Percentiles rank a stretch among this genome's conserved stretches.
These are phyloP conservation scores for Congeria kusceri DNA, from an alignment of 2,888 invertebrate species.

Conservation along the genomic window DNA sequence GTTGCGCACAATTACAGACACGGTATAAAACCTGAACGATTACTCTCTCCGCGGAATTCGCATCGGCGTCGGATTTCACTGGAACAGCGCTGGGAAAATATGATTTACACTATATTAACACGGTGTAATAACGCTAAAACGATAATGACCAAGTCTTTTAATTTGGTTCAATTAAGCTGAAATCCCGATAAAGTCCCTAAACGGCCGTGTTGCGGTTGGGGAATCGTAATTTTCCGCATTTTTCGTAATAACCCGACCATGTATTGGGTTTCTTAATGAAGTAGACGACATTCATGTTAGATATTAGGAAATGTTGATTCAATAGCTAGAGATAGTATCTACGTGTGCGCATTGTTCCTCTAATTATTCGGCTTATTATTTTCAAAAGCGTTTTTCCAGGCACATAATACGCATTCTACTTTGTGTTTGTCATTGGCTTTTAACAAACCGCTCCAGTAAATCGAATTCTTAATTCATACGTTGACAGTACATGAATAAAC, in stretches of 20 bases:
- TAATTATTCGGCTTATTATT: slow-evolving; percentile 49
- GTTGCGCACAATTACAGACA: not conserved
- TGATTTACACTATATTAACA: slow-evolving; percentile 36
- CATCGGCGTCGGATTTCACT: slow-evolving; percentile 1
- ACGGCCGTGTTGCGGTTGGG: slow-evolving; percentile 14
- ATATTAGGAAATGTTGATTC: slow-evolving; percentile 26
- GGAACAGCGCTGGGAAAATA: slow-evolving; percentile 11
- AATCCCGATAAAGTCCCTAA: slow-evolving; percentile 34
- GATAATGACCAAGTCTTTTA: slow-evolving; percentile 44
- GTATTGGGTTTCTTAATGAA: slow-evolving; percentile 44
- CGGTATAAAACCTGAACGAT: slow-evolving; percentile 5
- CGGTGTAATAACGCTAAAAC: slow-evolving; percentile 44
- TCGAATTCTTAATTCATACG: slow-evolving; percentile 33
- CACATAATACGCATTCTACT: slow-evolving; percentile 49
- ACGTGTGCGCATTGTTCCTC: slow-evolving; percentile 48
- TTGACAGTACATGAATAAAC: slow-evolving; percentile 33
- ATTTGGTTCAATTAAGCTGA: slow-evolving; percentile 38
- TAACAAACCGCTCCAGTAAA: slow-evolving; percentile 16
- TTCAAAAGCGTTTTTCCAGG: slow-evolving; percentile 43
- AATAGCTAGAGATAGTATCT: slow-evolving; percentile 59
- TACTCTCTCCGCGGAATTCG: slow-evolving; percentile 2
- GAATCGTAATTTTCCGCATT: slow-evolving; percentile 42
- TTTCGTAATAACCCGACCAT: slow-evolving; percentile 20
- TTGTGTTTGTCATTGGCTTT: slow-evolving; percentile 42
- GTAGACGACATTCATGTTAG: slow-evolving; percentile 17